phyloP scores from a whole-genome alignment of 2,797 vertebrate species.

The Anisognathus igniventris region DNA sequence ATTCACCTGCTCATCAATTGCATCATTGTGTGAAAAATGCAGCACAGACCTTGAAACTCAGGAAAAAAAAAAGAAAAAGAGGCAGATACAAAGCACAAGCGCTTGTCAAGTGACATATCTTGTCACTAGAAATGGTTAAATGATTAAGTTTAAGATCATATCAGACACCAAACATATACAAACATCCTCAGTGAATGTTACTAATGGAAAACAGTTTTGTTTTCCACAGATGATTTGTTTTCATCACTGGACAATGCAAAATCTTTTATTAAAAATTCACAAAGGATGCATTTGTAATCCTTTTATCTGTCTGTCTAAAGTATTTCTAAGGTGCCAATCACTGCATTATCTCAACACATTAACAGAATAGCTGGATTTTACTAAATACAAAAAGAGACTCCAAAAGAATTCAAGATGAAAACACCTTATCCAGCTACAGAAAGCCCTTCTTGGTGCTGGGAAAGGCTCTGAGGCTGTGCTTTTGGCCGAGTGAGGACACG shows the following conservation, averaged over 20 bases:
- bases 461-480: background rate
- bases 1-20: background rate
- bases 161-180: background rate
- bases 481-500: background rate
- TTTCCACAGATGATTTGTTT: constrained; percentile 26
- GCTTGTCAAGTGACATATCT: background rate
- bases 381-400: background rate
- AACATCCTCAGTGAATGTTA: background rate
- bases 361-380: background rate
- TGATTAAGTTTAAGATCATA: background rate
- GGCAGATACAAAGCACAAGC: background rate
- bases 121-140: background rate
- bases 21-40: background rate
- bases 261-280: constrained; percentile 21
- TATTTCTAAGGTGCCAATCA: constrained; percentile 38
- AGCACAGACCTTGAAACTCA: background rate
- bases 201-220: background rate
- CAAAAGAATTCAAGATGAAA: background rate
- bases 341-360: background rate
- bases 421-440: background rate
- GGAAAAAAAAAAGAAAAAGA: background rate
- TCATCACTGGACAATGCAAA: constrained; percentile 24
- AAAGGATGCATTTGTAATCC: background rate
- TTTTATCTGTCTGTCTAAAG: background rate
- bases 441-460: background rate